Conservation (phyloP, 1,140 invertebrate genomes). For the Scaptodrosophila lebanonensis region DNA sequence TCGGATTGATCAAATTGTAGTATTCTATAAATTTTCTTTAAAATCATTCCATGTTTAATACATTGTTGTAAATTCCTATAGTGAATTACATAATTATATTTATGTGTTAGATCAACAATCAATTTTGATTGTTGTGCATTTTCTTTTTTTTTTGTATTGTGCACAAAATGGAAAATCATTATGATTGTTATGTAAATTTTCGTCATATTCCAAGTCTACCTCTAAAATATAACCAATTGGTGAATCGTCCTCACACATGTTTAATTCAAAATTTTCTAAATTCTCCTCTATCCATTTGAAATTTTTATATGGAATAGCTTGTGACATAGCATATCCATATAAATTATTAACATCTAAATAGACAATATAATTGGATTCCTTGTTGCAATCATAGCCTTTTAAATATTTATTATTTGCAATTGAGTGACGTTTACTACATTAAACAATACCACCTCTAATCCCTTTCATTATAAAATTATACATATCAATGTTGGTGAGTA, state of each 20-base stretch:
- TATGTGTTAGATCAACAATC: constrained; percentile 62
- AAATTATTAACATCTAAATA: constrained; percentile 79
- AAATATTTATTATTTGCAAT: constrained; percentile 78
- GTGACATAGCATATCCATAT: constrained; percentile 78
- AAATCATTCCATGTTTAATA: constrained; percentile 73
- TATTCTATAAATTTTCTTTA: constrained; percentile 78
- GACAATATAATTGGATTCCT: constrained; percentile 62
- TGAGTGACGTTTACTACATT: constrained; percentile 70
- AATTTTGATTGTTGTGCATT: constrained; percentile 46
- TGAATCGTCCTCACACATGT: constrained; percentile 53
- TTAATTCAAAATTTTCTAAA: constrained; percentile 63
- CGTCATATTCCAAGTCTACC: constrained; percentile 69
- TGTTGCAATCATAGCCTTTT: constrained; percentile 71
- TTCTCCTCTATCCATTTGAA: constrained; percentile 78
- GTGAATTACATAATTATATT: constrained; percentile 78
- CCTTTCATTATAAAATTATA: constrained; percentile 73
- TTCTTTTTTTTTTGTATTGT: constrained; percentile 49
- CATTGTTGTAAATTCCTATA: constrained; percentile 78
- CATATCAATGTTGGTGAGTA: constrained; percentile 78
- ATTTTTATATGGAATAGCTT: constrained; percentile 68
- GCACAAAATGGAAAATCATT: constrained; percentile 78
- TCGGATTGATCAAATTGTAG: constrained; percentile 1
- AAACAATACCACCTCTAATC: constrained; percentile 73
- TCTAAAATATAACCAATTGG: constrained; percentile 80
- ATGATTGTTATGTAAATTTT: constrained; percentile 78